Evolutionary conservation across 1,140 invertebrate genomes (phyloP).

Genomic region (Euura lappo): DNA sequence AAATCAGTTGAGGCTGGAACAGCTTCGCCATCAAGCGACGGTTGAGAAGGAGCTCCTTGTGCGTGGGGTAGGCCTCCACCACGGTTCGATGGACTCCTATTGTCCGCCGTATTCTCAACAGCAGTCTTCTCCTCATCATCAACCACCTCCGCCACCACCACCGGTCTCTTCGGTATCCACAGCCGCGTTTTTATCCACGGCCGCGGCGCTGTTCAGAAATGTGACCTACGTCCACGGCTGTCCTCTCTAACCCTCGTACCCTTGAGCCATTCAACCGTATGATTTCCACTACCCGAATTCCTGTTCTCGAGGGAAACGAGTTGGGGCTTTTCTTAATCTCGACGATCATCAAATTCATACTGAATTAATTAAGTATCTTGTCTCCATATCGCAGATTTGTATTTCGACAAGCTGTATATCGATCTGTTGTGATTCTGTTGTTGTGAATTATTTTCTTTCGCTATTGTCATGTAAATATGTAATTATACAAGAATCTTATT

Average conservation of each 20-base stretch:
- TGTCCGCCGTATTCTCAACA: constrained; percentile 52
- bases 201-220: constrained; percentile 75
- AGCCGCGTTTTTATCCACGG: constrained; percentile 63
- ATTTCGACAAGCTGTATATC: background rate
- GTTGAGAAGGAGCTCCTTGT: constrained; percentile 68
- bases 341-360: no score
- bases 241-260: constrained; percentile 62
- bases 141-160: constrained; percentile 58
- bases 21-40: constrained; percentile 79
- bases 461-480: constrained; percentile 33
- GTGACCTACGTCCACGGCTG: constrained; percentile 77
- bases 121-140: constrained; percentile 53
- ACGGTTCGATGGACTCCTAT: constrained; percentile 57
- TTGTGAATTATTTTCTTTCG: background rate
- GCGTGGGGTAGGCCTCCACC: constrained; percentile 54
- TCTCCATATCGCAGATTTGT: no score
- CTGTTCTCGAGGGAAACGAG: no score
- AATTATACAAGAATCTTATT: constrained; percentile 22
- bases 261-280: background rate
- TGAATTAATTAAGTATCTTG: no score
- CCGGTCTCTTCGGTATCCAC: constrained; percentile 55
- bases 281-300: no score
- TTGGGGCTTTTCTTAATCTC: no score
- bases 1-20: constrained; percentile 85
- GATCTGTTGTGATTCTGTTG: background rate